Evolutionary conservation across 2,797 vertebrate species (phyloP).

Genomic region (Paedocypris micromegethes): DNA sequence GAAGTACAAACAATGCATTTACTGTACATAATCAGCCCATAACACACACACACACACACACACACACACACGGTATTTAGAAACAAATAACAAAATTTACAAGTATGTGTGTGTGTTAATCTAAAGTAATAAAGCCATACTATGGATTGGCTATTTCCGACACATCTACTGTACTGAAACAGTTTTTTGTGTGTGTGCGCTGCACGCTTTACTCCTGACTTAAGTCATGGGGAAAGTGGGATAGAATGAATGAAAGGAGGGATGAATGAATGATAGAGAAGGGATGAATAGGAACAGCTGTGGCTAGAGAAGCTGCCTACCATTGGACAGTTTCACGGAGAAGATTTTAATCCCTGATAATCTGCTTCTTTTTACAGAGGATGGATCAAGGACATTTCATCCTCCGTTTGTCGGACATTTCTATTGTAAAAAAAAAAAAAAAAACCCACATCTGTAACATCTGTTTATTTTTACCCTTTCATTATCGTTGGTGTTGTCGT

Average conservation of each 20-base stretch:
- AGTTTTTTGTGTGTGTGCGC: neutral
- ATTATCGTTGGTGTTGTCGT: no score
- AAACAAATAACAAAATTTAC: no score
- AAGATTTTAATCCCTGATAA: slow-evolving; percentile 27
- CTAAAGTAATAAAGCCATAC: no score
- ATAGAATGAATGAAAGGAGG: slow-evolving; percentile 4
- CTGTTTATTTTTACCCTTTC: no score
- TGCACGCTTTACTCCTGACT: neutral
- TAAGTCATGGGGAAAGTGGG: slow-evolving; percentile 8
- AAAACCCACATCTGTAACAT: no score
- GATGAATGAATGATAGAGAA: slow-evolving; percentile 11
- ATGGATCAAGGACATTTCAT: slow-evolving; percentile 22
- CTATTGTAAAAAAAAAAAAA: no score
- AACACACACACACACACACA: no score
- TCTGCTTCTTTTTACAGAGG: slow-evolving; percentile 12
- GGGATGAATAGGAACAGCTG: slow-evolving; percentile 10
- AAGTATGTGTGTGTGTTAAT: no score
- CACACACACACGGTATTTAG: no score
- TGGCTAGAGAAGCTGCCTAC: slow-evolving; percentile 2
- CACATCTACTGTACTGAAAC: neutral
- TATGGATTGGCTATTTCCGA: no score
- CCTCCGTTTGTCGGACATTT: neutral
- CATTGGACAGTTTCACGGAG: neutral
- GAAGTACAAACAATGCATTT: no score
- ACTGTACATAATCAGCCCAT: no score